phyloP scores from a whole-genome alignment of 2,888 invertebrate species.

The Gymnosoma rotundatum region DNA sequence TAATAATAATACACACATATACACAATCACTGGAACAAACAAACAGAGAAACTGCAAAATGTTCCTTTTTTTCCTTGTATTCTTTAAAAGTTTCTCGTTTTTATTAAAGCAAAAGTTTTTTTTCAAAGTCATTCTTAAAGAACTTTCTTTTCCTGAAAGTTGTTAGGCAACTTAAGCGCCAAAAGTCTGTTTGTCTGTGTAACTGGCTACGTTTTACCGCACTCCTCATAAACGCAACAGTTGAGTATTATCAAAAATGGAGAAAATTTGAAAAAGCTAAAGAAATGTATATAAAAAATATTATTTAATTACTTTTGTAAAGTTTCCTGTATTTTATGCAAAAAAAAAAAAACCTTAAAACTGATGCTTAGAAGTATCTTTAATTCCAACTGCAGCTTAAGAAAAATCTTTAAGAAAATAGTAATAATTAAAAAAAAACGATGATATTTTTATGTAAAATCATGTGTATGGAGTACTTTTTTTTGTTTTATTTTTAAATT shows the following conservation, averaged over 20 bases:
- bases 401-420: too few relatives aligned
- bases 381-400: neutral
- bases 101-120: slow-evolving; percentile 69
- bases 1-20: slow-evolving; percentile 39
- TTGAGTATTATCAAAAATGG: slow-evolving; percentile 61
- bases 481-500: too few relatives aligned
- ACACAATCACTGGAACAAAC: neutral
- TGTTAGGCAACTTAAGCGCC: slow-evolving; percentile 53
- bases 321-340: neutral
- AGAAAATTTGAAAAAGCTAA: slow-evolving; percentile 25
- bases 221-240: slow-evolving; percentile 55
- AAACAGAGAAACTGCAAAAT: slow-evolving; percentile 57
- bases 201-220: slow-evolving; percentile 18
- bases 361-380: neutral
- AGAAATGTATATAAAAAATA: neutral
- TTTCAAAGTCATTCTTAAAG: slow-evolving; percentile 69
- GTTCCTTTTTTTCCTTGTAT: slow-evolving; percentile 45
- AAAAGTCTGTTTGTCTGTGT: slow-evolving; percentile 22
- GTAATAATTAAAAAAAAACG: too few relatives aligned
- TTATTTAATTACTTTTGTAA: slow-evolving; percentile 53
- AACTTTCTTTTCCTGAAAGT: slow-evolving; percentile 49
- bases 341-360: too few relatives aligned
- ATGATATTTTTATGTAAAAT: too few relatives aligned
- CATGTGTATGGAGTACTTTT: too few relatives aligned
- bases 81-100: slow-evolving; percentile 48